phyloP scores from a whole-genome alignment of 2,113 vertebrate genomes.

The Corydoras maculifer region DNA sequence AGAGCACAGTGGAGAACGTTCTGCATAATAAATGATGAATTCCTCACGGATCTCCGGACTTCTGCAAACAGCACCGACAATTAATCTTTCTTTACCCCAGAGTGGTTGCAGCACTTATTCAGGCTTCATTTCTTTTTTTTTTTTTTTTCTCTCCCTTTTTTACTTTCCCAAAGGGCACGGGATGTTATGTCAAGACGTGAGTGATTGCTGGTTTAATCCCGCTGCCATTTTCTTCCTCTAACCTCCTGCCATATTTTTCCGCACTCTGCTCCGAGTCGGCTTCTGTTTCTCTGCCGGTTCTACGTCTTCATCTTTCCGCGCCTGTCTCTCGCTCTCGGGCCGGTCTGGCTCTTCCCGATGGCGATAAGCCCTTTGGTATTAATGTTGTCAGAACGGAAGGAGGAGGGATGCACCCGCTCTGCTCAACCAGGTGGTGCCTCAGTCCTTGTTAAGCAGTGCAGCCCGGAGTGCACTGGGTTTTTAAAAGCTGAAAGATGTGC shows the following conservation, averaged over 20 bases:
- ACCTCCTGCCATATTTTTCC: conserved; percentile 2
- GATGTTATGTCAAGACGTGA: background rate
- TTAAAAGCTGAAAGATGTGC: conserved; percentile 14
- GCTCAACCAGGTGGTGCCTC: conserved; percentile 44
- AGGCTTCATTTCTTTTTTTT: background rate
- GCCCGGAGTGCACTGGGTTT: conserved; percentile 7
- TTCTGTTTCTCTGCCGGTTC: background rate
- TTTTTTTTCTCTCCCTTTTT: background rate
- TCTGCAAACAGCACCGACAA: background rate
- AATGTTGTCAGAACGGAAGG: conserved; percentile 27
- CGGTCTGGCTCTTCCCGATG: background rate
- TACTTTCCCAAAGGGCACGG: background rate
- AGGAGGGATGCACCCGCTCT: conserved; percentile 9
- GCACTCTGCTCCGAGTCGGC: conserved; percentile 6
- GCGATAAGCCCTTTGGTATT: conserved; percentile 30
- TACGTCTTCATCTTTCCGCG: background rate
- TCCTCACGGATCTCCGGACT: background rate
- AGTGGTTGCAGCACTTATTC: background rate
- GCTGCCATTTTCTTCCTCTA: background rate
- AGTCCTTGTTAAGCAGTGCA: conserved; percentile 38
- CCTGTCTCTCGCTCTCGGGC: background rate
- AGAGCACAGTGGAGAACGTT: background rate
- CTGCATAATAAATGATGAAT: background rate
- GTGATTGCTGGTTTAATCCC: conserved; percentile 3
- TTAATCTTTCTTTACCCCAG: conserved; percentile 3